These are phyloP conservation scores for Hydrophis major DNA, from an alignment of 2,797 vertebrate genomes.

Conservation along the genomic window DNA sequence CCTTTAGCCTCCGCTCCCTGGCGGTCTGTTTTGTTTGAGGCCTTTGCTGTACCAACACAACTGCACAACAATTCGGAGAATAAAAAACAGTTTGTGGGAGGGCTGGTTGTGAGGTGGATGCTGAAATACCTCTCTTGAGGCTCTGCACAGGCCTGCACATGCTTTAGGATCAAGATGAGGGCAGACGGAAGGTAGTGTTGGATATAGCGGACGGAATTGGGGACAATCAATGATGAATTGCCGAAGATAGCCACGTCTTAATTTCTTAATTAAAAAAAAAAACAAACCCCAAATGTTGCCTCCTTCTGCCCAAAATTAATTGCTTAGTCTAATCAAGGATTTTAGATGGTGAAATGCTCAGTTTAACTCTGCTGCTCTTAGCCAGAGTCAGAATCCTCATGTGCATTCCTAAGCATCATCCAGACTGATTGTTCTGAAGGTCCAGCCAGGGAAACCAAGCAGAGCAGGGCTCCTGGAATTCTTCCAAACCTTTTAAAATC, in stretches of 20 bases:
- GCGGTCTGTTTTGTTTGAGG: slow-evolving; percentile 64
- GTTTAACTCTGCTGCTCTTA: neutral
- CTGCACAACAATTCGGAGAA: slow-evolving; percentile 53
- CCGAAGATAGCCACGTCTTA: neutral
- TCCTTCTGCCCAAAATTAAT: neutral
- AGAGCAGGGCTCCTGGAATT: neutral
- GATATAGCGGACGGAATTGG: neutral
- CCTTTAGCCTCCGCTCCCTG: slow-evolving; percentile 29
- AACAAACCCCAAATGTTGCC: neutral
- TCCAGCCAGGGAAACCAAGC: neutral
- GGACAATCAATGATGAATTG: neutral
- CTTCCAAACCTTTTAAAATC: neutral
- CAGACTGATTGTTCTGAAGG: neutral
- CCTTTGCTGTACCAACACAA: slow-evolving; percentile 58
- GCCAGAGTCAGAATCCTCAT: neutral
- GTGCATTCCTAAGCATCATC: neutral
- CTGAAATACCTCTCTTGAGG: neutral
- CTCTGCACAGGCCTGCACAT: neutral
- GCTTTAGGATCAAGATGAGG: neutral
- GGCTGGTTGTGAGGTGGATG: slow-evolving; percentile 3
- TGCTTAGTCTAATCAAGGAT: neutral
- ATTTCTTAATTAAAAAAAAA: neutral
- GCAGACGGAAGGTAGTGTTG: neutral
- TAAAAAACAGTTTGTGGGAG: slow-evolving; percentile 41
- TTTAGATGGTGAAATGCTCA: neutral